Percentiles rank a stretch among this genome's conserved stretches.
phyloP scores from a whole-genome alignment of 2,888 invertebrate genomes.

The Xestia sexstrigata region DNA sequence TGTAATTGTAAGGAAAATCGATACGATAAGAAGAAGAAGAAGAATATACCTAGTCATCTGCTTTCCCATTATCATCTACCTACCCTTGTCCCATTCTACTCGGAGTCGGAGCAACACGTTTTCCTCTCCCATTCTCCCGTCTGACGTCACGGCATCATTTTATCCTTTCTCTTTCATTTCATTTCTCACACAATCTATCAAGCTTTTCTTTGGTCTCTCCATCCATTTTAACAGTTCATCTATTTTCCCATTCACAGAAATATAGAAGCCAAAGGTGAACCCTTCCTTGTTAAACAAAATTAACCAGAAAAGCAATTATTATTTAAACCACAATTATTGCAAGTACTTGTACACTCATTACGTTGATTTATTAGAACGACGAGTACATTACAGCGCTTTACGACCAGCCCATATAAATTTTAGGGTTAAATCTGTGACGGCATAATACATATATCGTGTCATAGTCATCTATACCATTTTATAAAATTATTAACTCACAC shows the following conservation, averaged over 20 bases:
- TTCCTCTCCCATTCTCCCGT: no score
- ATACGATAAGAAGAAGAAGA: no score
- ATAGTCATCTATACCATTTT: conserved; percentile 1
- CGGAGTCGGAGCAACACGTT: no score
- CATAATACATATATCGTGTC: neutral
- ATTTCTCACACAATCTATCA: no score
- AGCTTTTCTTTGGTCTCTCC: no score
- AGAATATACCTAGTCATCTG: no score
- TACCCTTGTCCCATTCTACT: no score
- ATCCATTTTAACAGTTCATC: neutral
- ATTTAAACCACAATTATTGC: conserved; percentile 26
- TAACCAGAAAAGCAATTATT: conserved; percentile 16
- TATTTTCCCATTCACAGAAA: neutral
- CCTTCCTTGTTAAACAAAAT: neutral
- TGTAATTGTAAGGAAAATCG: no score
- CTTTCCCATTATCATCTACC: no score
- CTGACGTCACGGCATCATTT: no score
- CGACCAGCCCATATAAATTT: conserved; percentile 31
- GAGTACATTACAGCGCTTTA: conserved; percentile 37
- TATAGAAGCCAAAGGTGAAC: neutral
- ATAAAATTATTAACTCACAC: neutral
- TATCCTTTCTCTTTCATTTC: no score
- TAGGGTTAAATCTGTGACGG: conserved; percentile 35
- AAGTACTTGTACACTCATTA: conserved; percentile 42
- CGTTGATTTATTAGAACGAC: conserved; percentile 46